Evolutionary conservation across 2,888 invertebrate genomes (phyloP).

Genomic region (Lamproptera curius): DNA sequence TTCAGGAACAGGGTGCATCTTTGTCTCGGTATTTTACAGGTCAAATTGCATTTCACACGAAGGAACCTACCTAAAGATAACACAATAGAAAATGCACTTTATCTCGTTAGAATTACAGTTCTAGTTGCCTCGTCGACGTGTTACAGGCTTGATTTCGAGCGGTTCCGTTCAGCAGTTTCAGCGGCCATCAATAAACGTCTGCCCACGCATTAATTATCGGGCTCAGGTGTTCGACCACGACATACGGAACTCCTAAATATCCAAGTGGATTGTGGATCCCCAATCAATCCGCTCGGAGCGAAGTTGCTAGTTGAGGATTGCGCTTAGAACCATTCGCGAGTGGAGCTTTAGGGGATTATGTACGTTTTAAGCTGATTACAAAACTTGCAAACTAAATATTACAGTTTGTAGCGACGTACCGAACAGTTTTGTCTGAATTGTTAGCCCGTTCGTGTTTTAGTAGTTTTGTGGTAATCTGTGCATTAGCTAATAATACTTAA

Average conservation of each 20-base stretch:
- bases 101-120: background rate
- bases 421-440: background rate
- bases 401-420: conserved; percentile 1
- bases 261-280: conserved; percentile 26
- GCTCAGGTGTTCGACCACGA: conserved; percentile 36
- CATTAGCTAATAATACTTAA: no score
- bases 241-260: conserved; percentile 33
- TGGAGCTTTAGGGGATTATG: conserved; percentile 8
- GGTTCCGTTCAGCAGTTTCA: conserved; percentile 1
- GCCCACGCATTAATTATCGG: conserved; percentile 39
- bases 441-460: no score
- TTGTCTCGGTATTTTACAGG: no score
- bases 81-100: background rate
- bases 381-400: conserved; percentile 11
- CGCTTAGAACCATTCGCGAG: conserved; percentile 8
- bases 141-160: background rate
- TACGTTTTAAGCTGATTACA: conserved; percentile 1
- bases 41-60: no score
- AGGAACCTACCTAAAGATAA: no score
- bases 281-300: conserved; percentile 26
- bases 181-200: conserved; percentile 42
- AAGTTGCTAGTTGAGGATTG: conserved; percentile 18
- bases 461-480: no score
- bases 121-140: background rate
- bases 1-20: no score